phyloP scores from a whole-genome alignment of 92 coral and sea anemone species.

The Porites divaricata region DNA sequence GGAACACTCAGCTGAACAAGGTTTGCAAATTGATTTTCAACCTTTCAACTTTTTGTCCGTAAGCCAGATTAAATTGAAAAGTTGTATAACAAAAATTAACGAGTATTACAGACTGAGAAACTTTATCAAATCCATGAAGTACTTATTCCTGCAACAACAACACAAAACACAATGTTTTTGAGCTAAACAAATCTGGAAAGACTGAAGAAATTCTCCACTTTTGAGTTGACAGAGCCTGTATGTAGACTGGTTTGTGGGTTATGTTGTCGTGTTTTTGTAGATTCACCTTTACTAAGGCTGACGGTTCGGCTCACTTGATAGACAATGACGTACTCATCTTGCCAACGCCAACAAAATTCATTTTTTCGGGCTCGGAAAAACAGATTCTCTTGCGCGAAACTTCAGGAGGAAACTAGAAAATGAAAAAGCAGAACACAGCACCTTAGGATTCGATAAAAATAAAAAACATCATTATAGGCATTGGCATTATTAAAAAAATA shows the following conservation, averaged over 20 bases:
- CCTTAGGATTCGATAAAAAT: too few species aligned
- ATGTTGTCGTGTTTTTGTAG: background rate
- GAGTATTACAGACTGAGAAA: background rate
- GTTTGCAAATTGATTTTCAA: background rate
- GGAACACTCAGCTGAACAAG: too few species aligned
- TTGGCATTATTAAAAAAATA: too few species aligned
- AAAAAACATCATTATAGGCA: background rate
- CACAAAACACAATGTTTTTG: background rate
- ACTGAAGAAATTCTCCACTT: background rate
- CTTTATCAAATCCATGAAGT: background rate
- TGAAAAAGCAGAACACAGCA: background rate
- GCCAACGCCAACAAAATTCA: constrained; percentile 79
- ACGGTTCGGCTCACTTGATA: constrained; percentile 21
- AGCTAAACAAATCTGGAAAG: background rate
- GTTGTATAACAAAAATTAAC: background rate
- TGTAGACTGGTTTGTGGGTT: background rate
- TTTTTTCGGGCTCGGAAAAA: constrained; percentile 95
- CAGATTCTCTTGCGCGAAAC: constrained; percentile 83
- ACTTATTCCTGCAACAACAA: background rate
- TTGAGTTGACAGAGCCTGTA: background rate
- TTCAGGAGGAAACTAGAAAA: constrained; percentile 78
- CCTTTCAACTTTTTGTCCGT: background rate
- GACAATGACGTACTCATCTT: constrained; percentile 51
- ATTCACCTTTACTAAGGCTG: background rate
- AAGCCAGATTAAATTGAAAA: background rate